Evolutionary conservation across 2,888 invertebrate species (phyloP), one percentile per base, ranked within the genome.

Genomic region (Formica aserva): DNA sequence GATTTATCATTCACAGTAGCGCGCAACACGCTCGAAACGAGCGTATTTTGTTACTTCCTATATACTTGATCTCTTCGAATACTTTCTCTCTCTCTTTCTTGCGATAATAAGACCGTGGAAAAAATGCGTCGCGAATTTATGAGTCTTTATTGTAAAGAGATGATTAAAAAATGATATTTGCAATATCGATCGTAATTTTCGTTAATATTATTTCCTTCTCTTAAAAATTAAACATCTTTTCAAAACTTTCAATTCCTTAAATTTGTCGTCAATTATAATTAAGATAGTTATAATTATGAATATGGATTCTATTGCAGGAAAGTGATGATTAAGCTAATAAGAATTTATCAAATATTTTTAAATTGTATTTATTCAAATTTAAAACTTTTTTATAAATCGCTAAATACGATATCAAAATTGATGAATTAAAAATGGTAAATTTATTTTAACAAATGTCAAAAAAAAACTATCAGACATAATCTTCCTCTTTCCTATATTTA

Each of bases 1-100:
- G 88, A 92, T 92, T 92, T 90, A 91, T 92, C 89, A 91, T 89
- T 90, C 89, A 86, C 83, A 65, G 81, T 78, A 85, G 45, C 32
- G 69, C 60, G 35, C 60, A 18, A 32, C 45, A 45, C 52, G 22
- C 13, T 22, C 22, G 60, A 38, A 67, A 57, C 38, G 38, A 22
- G 29, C 4, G n/a, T 32, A 48, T 48, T 67, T 41, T 76, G 65
- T 57, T 38, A 60, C 71, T 62, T 66, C 13, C 35, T 52, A 35
- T 11, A 32, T 11, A 41, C 63, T n/a, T 48, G 0, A 18, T 48
- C 48, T 52, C 48, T n/a, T n/a, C n/a, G 8, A n/a, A n/a, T 52
- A 48, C 18, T 18, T 18, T 32, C 6, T 48, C n/a, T 8, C 1
- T 8, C 8, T 52, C 48, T n/a, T n/a, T n/a, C 48, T 82, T 13